Base-by-base conservation (phyloP, 2,888 invertebrate genomes). In the Acholoe squamosa region DNA sequence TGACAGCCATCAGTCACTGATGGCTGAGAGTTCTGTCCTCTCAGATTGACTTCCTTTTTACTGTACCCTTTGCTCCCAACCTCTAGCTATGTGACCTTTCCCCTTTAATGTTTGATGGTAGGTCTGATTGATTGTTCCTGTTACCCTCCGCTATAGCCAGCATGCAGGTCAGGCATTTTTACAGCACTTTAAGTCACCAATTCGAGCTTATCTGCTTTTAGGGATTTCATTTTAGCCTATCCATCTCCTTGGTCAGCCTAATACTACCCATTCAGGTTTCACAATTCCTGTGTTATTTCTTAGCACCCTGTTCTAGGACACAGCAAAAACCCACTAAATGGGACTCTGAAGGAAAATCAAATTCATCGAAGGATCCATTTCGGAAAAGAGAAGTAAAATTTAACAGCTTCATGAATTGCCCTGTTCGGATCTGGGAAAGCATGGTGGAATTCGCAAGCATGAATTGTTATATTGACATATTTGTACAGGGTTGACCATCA, bases 301-400 rank as follows among this genome's bases (percentile, higher is more conserved):
- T n/a, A n/a, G n/a, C 34, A 77, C 19, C 3, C 28, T 34, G 19
- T 77, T 25, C 77, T 3, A 61, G 61, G 19, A n/a, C 22, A 19
- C 61, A n/a, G 61, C 19, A 61, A 61, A n/a, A 61, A 61, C 61
- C 3, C 5, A 19, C 61, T n/a, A n/a, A 61, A 19, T 61, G 61
- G 19, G 61, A 61, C 19, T 61, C 61, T 14, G 7, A 61, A 61
- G 19, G 61, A 61, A 61, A 43, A 61, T 61, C 19, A 14, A n/a
- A 61, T 61, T 61, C 19, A 61, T 61, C 61, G n/a, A 61, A 19
- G 61, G 61, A n/a, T 61, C n/a, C 61, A n/a, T 61, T n/a, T 61
- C 22, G 61, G 14, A 61, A 19, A 19, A n/a, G 22, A 14, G 5
- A 3, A 61, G n/a, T n/a, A 61, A 61, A 61, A 61, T 7, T 19